These are phyloP conservation scores for Tipula confusa DNA, from an alignment of 2,888 invertebrate species.

Conservation along the genomic window DNA sequence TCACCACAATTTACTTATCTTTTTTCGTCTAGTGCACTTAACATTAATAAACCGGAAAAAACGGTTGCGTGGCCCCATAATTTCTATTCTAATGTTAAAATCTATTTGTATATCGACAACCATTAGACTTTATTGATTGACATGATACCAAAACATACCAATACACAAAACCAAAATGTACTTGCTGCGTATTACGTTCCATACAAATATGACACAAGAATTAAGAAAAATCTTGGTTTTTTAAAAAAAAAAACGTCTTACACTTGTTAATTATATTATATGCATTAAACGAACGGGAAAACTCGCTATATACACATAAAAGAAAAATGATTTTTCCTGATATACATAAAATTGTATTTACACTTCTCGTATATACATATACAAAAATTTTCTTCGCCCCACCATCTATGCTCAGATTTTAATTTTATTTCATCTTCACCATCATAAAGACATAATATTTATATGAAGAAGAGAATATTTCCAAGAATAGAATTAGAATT, in stretches of 20 bases:
- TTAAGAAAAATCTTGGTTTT: too few species aligned
- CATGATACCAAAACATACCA: neutral
- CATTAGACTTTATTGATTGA: neutral
- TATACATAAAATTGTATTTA: neutral
- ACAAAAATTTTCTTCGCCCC: neutral
- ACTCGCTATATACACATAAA: neutral
- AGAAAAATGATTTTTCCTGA: neutral
- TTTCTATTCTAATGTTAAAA: neutral
- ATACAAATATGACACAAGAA: neutral
- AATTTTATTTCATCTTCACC: neutral
- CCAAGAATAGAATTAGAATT: constrained; percentile 25
- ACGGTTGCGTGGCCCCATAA: neutral
- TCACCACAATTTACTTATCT: neutral
- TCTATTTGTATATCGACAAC: neutral
- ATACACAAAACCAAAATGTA: neutral
- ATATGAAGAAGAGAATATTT: neutral
- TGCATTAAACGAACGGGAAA: constrained; percentile 6
- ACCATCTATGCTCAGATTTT: neutral
- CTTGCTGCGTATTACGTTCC: neutral
- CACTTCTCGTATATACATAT: neutral
- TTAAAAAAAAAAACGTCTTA: neutral
- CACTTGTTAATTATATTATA: neutral
- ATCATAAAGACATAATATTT: constrained; percentile 25
- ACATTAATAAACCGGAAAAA: neutral
- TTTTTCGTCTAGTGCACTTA: neutral